phyloP scores from a whole-genome alignment of 2,888 invertebrate species.

The Thymelicus acteon region DNA sequence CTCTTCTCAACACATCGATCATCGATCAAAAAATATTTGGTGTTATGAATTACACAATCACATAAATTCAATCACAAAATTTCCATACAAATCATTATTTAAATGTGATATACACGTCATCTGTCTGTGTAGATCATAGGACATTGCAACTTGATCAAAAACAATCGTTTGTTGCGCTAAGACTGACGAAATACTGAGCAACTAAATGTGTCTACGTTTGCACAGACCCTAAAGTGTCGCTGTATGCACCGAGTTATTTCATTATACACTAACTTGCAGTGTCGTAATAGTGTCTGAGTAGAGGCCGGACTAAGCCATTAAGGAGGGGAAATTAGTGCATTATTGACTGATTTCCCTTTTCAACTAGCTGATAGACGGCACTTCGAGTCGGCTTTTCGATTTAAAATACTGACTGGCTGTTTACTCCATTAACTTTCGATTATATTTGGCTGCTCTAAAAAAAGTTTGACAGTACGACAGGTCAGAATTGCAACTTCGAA shows the following conservation, averaged over 20 bases:
- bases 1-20: too few species aligned
- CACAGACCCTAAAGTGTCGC: constrained; percentile 10
- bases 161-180: too few species aligned
- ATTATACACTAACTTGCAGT: constrained; percentile 60
- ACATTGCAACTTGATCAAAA: too few species aligned
- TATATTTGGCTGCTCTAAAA: constrained; percentile 14
- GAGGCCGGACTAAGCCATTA: constrained; percentile 72
- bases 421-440: constrained; percentile 60
- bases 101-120: too few species aligned
- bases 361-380: constrained; percentile 77
- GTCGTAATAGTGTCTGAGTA: constrained; percentile 72
- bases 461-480: constrained; percentile 26
- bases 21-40: too few species aligned
- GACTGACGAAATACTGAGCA: neutral
- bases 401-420: constrained; percentile 66
- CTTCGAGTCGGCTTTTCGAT: constrained; percentile 64
- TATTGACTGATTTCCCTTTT: constrained; percentile 84
- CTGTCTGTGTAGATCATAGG: too few species aligned
- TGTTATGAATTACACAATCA: too few species aligned
- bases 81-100: too few species aligned
- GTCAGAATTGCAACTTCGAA: constrained; percentile 12
- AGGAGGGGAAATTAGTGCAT: constrained; percentile 84
- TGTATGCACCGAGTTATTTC: constrained; percentile 35
- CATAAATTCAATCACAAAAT: too few species aligned
- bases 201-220: neutral